Conservation (phyloP, 2,888 invertebrate genomes). For the Drosophila glabriapex region DNA sequence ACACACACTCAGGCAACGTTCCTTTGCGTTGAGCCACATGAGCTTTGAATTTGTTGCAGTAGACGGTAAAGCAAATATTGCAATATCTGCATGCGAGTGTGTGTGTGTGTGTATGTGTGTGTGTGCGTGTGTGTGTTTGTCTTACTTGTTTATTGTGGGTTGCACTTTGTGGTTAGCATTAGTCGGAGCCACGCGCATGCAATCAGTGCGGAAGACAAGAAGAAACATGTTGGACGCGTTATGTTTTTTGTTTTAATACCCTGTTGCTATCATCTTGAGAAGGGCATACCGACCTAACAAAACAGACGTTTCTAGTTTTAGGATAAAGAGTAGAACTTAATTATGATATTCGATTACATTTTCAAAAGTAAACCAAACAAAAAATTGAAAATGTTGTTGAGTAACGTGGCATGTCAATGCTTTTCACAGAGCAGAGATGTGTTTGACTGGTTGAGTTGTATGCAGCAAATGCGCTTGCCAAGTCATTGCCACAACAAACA, state of each 20-base stretch:
- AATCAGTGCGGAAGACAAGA: slow-evolving; percentile 48
- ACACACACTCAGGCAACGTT: background rate
- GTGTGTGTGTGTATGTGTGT: slow-evolving; percentile 2
- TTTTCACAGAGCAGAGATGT: background rate
- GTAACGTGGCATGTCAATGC: too few species aligned
- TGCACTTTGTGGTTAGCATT: slow-evolving; percentile 58
- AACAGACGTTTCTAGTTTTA: background rate
- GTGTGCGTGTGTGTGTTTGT: slow-evolving; percentile 20
- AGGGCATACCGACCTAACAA: background rate
- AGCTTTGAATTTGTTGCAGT: slow-evolving; percentile 46
- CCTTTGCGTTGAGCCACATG: slow-evolving; percentile 19
- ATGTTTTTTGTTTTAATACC: slow-evolving; percentile 42
- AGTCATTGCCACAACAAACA: slow-evolving; percentile 72
- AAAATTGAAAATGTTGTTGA: background rate
- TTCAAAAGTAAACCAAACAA: background rate
- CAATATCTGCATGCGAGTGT: slow-evolving; percentile 31
- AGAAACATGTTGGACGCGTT: slow-evolving; percentile 49
- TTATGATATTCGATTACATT: background rate
- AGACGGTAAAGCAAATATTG: slow-evolving; percentile 55
- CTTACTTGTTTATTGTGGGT: slow-evolving; percentile 48
- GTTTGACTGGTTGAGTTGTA: slow-evolving; percentile 22
- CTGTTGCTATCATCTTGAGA: background rate
- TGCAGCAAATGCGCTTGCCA: slow-evolving; percentile 50
- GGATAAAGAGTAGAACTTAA: background rate
- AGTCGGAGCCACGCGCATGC: slow-evolving; percentile 53